Evolutionary conservation across 2,797 vertebrate species (phyloP).

Genomic region (Pseudochromis fuscus): DNA sequence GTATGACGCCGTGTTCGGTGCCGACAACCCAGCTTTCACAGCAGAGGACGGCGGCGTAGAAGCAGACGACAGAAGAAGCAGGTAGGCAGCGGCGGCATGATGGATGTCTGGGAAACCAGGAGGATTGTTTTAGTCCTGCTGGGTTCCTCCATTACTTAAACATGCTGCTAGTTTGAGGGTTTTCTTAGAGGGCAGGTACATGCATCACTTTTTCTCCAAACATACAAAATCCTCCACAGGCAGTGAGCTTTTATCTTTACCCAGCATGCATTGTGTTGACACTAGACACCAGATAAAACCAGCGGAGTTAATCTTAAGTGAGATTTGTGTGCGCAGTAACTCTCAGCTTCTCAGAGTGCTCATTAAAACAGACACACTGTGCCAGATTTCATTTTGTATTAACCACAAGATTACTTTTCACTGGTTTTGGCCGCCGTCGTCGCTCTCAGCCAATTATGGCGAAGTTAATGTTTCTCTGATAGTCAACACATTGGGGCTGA

Average conservation of each 20-base stretch:
- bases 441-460: conserved; percentile 40
- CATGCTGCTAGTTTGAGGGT: conserved; percentile 7
- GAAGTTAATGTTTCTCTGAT: conserved; percentile 26
- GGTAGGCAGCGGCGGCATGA: conserved; percentile 77
- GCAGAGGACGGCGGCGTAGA: conserved; percentile 20
- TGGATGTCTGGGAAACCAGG: not conserved
- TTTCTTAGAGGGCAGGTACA: not conserved
- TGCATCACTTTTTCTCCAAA: not conserved
- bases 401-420: conserved; percentile 30
- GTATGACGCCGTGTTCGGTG: conserved; percentile 73
- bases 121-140: not conserved
- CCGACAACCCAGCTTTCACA: conserved; percentile 74
- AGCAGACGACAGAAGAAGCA: conserved; percentile 57
- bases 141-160: conserved; percentile 7
- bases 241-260: not conserved
- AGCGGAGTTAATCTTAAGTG: conserved; percentile 20
- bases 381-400: conserved; percentile 38
- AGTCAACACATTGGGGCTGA: conserved; percentile 24
- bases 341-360: conserved; percentile 16
- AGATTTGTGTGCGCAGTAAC: conserved; percentile 14
- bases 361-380: conserved; percentile 22
- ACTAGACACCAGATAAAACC: conserved; percentile 8
- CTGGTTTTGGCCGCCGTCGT: conserved; percentile 20
- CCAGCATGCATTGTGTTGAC: conserved; percentile 20
- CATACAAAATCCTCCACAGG: not conserved